A percentile compares a stretch with the other conserved stretches of the same genome.
Conservation (phyloP, 2,113 vertebrate genomes). For the Pterocles burchelli region DNA sequence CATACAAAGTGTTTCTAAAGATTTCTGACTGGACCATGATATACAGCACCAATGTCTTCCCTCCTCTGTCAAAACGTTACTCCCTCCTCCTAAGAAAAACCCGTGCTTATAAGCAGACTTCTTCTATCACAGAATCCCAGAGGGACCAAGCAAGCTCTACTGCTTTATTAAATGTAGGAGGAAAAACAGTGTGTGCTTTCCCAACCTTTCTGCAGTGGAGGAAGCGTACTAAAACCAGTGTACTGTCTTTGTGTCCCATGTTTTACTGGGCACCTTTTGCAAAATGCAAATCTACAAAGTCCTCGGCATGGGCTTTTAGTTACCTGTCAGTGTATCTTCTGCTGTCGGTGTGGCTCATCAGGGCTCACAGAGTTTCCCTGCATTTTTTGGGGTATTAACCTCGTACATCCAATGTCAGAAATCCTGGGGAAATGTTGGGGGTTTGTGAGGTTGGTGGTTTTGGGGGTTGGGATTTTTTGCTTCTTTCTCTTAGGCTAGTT, state of each 20-base stretch:
- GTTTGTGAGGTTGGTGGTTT: too few relatives aligned
- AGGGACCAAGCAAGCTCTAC: not conserved
- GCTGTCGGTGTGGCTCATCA: not conserved
- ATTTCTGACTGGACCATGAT: not conserved
- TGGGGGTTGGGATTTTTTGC: not conserved
- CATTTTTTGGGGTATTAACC: not conserved
- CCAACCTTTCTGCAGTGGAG: rapidly evolving
- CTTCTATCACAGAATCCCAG: not conserved
- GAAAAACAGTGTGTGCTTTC: not conserved
- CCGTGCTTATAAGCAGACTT: not conserved
- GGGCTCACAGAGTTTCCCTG: not conserved
- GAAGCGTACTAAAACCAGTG: not conserved
- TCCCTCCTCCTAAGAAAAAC: not conserved
- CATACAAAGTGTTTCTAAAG: not conserved
- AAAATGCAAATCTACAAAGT: not conserved
- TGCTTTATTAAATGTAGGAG: not conserved
- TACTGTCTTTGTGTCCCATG: not conserved
- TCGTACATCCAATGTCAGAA: not conserved
- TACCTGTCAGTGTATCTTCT: not conserved
- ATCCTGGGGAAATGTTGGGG: not conserved
- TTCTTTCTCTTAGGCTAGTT: not conserved
- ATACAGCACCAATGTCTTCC: not conserved
- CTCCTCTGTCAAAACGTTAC: not conserved
- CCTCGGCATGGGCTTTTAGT: not conserved
- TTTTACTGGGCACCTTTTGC: not conserved